phyloP scores from a whole-genome alignment of 2,113 vertebrate genomes.

The Eudyptes chrysolophus region DNA sequence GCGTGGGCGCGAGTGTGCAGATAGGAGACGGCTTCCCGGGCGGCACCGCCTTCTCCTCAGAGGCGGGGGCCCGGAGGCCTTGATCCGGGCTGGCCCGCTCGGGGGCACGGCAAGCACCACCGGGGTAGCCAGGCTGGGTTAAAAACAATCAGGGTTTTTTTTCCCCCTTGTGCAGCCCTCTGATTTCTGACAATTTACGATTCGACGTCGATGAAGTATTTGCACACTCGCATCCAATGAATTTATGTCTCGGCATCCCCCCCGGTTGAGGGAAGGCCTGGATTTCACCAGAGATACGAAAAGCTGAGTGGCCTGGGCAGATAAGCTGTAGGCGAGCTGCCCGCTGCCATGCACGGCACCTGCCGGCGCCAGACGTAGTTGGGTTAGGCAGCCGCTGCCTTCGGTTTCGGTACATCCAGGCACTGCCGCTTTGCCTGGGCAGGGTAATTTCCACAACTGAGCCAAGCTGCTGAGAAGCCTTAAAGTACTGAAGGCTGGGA shows the following conservation, averaged over 20 bases:
- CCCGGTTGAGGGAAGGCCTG: neutral
- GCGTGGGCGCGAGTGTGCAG: no score
- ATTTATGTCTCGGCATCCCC: no score
- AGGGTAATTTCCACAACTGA: no score
- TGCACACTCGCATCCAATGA: fast-evolving
- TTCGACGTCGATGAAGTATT: neutral
- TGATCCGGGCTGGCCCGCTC: fast-evolving
- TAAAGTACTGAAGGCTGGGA: neutral
- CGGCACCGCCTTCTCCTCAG: neutral
- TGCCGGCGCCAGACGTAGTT: neutral
- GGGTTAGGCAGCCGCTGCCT: neutral
- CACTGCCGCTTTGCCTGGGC: neutral
- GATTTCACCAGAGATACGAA: neutral
- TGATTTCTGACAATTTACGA: neutral
- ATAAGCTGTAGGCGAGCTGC: fast-evolving
- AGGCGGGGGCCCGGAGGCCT: neutral
- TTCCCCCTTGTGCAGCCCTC: no score
- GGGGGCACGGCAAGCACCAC: fast-evolving
- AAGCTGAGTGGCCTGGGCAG: neutral
- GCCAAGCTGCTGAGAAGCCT: neutral
- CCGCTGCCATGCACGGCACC: neutral
- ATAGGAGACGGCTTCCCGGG: neutral
- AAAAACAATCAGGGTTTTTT: fast-evolving
- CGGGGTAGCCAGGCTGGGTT: fast-evolving
- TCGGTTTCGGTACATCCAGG: fast-evolving